Base-by-base conservation (phyloP, 2,113 vertebrate genomes). In the Triplophysa rosa region DNA sequence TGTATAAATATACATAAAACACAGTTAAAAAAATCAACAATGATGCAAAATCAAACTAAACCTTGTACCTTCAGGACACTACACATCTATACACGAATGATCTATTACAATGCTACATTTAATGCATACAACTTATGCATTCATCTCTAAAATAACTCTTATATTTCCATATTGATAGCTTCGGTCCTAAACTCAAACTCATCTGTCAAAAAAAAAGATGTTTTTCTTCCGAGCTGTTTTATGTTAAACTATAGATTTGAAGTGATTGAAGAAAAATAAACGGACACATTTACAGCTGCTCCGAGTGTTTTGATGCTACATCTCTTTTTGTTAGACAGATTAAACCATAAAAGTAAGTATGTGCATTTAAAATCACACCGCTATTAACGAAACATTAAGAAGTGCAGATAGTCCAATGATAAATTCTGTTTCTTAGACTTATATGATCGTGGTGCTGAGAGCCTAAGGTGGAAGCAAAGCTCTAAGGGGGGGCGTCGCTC, bases 71-170 rank as follows among this genome's bases (percentile, higher is more conserved):
- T 62, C 72, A 82, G 23, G 66, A 24, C 62, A 72, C 13, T 17
- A 59, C 21, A 76, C 65, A 76, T 16, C 58, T 45, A 59, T 65
- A 82, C 67, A 85, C 82, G 79, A 78, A 85, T 67, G 42, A 80
- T 86, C 84, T 88, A 82, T 86, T 64, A 86, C 61, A 62, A 85
- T 93, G 92, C 91, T 93, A 93, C 92, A 92, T 91, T 85, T 80
- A 52, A 14, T 52, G 49, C 49, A 52, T 52, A 52, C 49, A 52
- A 16, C 49, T 16, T 52, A 52, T 52, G 49, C 49, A 52, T 52
- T 16, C 49, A 80, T 88, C 83, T 86, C 83, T 79, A 87, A 83
- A 62, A 61, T 23, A 42, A 82, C 59, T 64, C 58, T 42, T 37
- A 79, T 58, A 19, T 84, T 75, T 77, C 79, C 62, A 58, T 67